Conservation (phyloP, 1,140 invertebrate genomes). For the Sycophaga agraensis region DNA sequence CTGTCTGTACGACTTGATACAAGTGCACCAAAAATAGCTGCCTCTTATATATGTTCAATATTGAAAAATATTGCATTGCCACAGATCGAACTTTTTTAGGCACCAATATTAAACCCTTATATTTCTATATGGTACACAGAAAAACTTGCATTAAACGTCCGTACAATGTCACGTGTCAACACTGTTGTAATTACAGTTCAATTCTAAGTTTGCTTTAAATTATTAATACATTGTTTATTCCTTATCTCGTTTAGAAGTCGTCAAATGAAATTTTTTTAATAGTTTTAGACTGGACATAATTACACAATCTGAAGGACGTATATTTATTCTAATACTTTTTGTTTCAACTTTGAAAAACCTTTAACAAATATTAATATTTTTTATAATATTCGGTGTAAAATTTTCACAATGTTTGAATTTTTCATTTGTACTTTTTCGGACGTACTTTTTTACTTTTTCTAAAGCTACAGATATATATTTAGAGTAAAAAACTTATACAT, state of each 20-base stretch:
- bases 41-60: slow-evolving; percentile 20
- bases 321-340: slow-evolving; percentile 25
- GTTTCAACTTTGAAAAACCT: slow-evolving; percentile 2
- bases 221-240: slow-evolving; percentile 17
- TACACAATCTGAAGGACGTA: slow-evolving; percentile 22
- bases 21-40: slow-evolving; percentile 27
- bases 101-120: slow-evolving; percentile 6
- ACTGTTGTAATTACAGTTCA: slow-evolving; percentile 12
- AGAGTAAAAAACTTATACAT: slow-evolving; percentile 23
- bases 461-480: slow-evolving; percentile 20
- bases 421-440: slow-evolving; percentile 23
- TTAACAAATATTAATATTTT: slow-evolving; percentile 17
- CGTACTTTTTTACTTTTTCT: slow-evolving; percentile 10
- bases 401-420: slow-evolving; percentile 17
- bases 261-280: slow-evolving; percentile 19
- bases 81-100: slow-evolving; percentile 21
- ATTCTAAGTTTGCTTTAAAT: slow-evolving; percentile 13
- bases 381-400: slow-evolving; percentile 18
- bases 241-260: slow-evolving; percentile 21
- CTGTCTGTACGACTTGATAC: slow-evolving; percentile 16
- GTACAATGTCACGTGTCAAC: not conserved
- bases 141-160: slow-evolving; percentile 15
- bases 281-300: slow-evolving; percentile 20
- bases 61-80: slow-evolving; percentile 25
- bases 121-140: slow-evolving; percentile 8